Evolutionary conservation across 2,888 invertebrate species (phyloP), one percentile per base, ranked within the genome.

Genomic region (Muscina levida): DNA sequence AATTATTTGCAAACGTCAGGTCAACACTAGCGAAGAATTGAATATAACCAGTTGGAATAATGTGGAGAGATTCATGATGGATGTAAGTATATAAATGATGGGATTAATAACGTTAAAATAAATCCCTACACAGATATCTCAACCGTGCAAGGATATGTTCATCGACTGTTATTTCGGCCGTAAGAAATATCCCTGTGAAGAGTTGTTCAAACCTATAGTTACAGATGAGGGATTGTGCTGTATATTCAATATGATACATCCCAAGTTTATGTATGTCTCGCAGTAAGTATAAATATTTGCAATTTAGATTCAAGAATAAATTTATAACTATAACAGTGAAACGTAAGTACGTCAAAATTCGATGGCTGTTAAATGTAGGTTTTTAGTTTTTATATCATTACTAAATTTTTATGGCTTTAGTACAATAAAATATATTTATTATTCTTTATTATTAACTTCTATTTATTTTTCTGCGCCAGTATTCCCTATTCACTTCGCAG

Each of bases 41-140:
- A 53, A 75, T 0, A 79, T 83, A 5, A 82, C 75, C 10, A 79
- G 85, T 79, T 86, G 85, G 86, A 77, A 77, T 73, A 76, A 84
- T 62, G 70, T 85, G 13, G 84, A 84, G 13, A 71, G 72, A 10
- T 85, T 86, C 71, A 85, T 85, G 1, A 13, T 65, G 2, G 67
- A 81, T 24, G 85, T 85, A 83, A 70, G 83, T 68, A n/a, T n/a
- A n/a, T n/a, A n/a, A n/a, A n/a, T n/a, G n/a, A n/a, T n/a, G n/a
- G n/a, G n/a, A n/a, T n/a, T n/a, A n/a, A n/a, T n/a, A n/a, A n/a
- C n/a, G n/a, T n/a, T n/a, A n/a, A n/a, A n/a, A n/a, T n/a, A n/a
- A n/a, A n/a, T n/a, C n/a, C n/a, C n/a, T n/a, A n/a, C n/a, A n/a
- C 84, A 95, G 95, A 94, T 95, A 10, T 93, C 95, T 0, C 95